Conservation (phyloP, 2,888 invertebrate genomes). For the Chrysina gloriosa region DNA sequence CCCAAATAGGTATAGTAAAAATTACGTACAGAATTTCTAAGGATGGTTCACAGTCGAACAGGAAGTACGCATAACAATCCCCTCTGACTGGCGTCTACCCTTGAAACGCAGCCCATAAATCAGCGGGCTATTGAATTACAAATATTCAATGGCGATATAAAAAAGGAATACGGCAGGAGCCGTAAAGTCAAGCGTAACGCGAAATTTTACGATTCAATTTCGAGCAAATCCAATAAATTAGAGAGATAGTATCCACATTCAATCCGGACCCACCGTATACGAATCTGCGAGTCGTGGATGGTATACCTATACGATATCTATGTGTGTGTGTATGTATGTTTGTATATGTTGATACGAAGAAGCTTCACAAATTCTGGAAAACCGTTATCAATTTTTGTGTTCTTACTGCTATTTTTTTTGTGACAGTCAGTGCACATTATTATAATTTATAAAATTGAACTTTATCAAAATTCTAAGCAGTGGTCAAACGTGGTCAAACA, state of each 20-base stretch:
- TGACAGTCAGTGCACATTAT: too few relatives aligned
- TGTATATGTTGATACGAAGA: too few relatives aligned
- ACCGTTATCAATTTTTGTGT: too few relatives aligned
- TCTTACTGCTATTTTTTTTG: too few relatives aligned
- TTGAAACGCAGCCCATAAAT: slow-evolving; percentile 28
- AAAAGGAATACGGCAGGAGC: slow-evolving; percentile 3
- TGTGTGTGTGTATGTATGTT: too few relatives aligned
- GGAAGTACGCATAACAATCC: slow-evolving; percentile 27
- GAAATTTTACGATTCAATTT: slow-evolving; percentile 34
- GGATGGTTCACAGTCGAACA: slow-evolving; percentile 27
- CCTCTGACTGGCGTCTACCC: slow-evolving; percentile 30
- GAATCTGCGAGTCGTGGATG: neutral
- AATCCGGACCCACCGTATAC: neutral
- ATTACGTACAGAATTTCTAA: neutral
- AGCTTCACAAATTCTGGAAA: too few relatives aligned
- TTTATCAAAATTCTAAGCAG: too few relatives aligned
- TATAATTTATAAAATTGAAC: too few relatives aligned
- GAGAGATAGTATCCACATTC: slow-evolving; percentile 8
- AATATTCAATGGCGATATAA: slow-evolving; percentile 31
- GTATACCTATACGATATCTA: neutral
- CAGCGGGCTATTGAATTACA: slow-evolving; percentile 31
- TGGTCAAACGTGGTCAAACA: too few relatives aligned
- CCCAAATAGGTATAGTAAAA: slow-evolving; percentile 4
- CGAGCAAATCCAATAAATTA: slow-evolving; percentile 34
- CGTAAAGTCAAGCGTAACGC: slow-evolving; percentile 24